Percentiles rank a stretch among this genome's conserved stretches.
These are phyloP conservation scores for Esox niger DNA, from an alignment of 2,113 vertebrate species.

Conservation along the genomic window DNA sequence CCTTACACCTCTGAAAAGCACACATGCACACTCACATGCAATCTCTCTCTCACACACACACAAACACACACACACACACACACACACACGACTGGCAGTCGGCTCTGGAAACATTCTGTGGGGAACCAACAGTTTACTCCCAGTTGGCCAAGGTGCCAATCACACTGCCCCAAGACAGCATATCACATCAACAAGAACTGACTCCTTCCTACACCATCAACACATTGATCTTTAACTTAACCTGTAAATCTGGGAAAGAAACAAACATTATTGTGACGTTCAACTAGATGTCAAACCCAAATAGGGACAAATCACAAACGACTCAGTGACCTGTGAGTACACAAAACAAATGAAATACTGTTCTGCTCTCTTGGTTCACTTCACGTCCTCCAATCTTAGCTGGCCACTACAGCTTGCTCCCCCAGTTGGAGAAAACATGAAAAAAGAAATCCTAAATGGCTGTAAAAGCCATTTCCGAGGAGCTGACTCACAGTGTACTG, in stretches of 20 bases:
- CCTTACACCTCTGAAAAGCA: conserved; percentile 2
- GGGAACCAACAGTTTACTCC: conserved; percentile 10
- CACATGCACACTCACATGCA: conserved; percentile 1
- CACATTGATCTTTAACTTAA: background rate
- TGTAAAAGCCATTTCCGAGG: conserved; percentile 5
- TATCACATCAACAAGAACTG: conserved; percentile 7
- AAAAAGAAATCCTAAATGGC: background rate
- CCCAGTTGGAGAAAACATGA: background rate
- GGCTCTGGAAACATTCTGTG: background rate
- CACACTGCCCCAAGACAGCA: background rate
- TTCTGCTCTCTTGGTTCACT: background rate
- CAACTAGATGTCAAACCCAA: background rate
- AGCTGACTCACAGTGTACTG: background rate
- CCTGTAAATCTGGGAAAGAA: background rate
- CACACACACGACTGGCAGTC: background rate
- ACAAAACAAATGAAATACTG: background rate
- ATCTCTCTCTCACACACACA: no score
- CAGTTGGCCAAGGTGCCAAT: conserved; percentile 5
- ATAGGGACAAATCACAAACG: background rate
- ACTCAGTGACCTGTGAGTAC: background rate
- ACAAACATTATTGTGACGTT: background rate
- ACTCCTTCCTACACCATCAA: background rate
- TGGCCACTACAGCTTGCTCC: background rate
- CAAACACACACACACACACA: conserved; percentile 4
- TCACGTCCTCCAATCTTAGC: background rate